Conservation (phyloP, 2,797 vertebrate genomes). For the Platyrinchus mystaceus region DNA sequence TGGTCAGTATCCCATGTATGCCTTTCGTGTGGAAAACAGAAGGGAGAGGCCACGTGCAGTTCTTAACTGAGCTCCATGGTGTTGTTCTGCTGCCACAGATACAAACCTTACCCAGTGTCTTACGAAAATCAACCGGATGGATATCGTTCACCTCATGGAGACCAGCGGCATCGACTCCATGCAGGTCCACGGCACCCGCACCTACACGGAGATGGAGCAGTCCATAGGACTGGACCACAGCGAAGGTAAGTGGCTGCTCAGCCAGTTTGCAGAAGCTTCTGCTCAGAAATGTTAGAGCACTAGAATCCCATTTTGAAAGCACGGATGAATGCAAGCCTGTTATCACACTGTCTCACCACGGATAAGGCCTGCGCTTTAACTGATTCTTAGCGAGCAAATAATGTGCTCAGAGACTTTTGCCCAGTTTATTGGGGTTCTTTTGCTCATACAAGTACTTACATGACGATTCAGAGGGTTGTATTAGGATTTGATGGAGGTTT, state of each 20-base stretch:
- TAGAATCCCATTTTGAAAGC: not conserved
- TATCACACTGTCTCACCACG: not conserved
- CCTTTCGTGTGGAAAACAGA: not conserved
- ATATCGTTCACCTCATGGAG: conserved; percentile 95
- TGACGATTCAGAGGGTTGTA: not conserved
- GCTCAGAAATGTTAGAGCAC: not conserved
- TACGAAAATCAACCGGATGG: conserved; percentile 97
- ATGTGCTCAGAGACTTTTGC: not conserved
- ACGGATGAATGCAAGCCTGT: accelerated
- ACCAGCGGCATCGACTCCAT: conserved; percentile 79
- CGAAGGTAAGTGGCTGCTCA: conserved; percentile 80
- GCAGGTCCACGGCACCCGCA: conserved; percentile 79
- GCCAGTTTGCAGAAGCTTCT: not conserved
- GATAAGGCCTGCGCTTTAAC: too few relatives aligned
- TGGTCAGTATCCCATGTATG: accelerated
- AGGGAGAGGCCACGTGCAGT: not conserved
- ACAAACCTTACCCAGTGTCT: conserved; percentile 84
- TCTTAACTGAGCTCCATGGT: not conserved
- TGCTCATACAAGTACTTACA: not conserved
- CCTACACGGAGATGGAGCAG: conserved; percentile 89
- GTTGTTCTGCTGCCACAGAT: conserved; percentile 74
- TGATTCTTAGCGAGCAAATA: not conserved
- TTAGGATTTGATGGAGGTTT: not conserved
- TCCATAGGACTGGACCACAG: conserved; percentile 90
- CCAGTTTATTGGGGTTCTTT: not conserved